These are phyloP conservation scores for Drosophila prostipennis DNA, from an alignment of 2,888 invertebrate genomes.

Conservation along the genomic window DNA sequence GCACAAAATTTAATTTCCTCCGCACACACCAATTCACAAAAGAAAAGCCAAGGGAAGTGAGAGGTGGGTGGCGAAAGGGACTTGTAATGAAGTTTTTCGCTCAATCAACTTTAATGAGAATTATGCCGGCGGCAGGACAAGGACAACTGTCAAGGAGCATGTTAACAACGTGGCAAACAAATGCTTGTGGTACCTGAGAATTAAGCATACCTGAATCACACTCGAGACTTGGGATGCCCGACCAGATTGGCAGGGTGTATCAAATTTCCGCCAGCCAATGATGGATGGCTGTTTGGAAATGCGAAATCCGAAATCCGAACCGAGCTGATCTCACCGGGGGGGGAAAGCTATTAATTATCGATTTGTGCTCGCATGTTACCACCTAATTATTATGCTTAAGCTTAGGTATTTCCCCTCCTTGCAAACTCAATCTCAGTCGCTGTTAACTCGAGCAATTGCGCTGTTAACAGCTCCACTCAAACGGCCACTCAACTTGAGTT, in stretches of 20 bases:
- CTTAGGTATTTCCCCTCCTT: slow-evolving; percentile 10
- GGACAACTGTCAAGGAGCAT: slow-evolving; percentile 61
- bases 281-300: slow-evolving; percentile 31
- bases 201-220: background rate
- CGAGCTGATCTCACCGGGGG: slow-evolving; percentile 4
- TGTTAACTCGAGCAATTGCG: slow-evolving; percentile 1
- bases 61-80: slow-evolving; percentile 1
- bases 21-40: slow-evolving; percentile 50
- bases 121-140: slow-evolving; percentile 60
- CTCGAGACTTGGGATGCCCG: slow-evolving; percentile 26
- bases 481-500: background rate
- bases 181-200: slow-evolving; percentile 38
- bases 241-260: slow-evolving; percentile 10
- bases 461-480: slow-evolving; percentile 31
- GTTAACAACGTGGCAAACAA: slow-evolving; percentile 71
- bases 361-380: slow-evolving; percentile 27
- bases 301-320: background rate
- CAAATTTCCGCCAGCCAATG: slow-evolving; percentile 32
- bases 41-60: slow-evolving; percentile 9
- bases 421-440: slow-evolving; percentile 2
- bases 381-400: slow-evolving; percentile 22
- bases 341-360: slow-evolving; percentile 19
- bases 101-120: slow-evolving; percentile 80
- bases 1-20: slow-evolving; percentile 59
- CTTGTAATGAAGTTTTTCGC: slow-evolving; percentile 77